Evolutionary conservation across 1,140 invertebrate genomes (phyloP), one percentile per base, ranked within the genome.

Genomic region (Coptotermes formosanus): DNA sequence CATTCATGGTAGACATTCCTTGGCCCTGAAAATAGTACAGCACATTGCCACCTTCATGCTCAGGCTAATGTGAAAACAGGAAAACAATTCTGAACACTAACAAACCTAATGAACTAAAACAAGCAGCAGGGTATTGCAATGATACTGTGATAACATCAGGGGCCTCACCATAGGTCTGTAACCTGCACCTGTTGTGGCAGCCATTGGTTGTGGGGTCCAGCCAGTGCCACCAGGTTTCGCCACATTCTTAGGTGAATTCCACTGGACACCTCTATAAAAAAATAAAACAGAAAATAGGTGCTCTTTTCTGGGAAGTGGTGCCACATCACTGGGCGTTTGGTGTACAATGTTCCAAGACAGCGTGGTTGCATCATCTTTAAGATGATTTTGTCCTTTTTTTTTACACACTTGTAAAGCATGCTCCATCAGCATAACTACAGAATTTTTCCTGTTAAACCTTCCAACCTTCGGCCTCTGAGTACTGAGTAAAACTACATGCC

Each of bases 191-290:
- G 96, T 97, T 82, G 96, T 97, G 85, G 95, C 95, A 88, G 96
- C 95, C 95, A 97, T 96, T 48, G 96, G 96, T 90, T 96, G 96
- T 82, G 96, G 96, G 88, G 94, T 95, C 96, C 96, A 97, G 86
- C 92, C 93, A n/a, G 92, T 89, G 45, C 91, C 91, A 88, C 95
- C 94, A 45, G 95, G 93, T 92, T 96, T 96, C 83, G 95, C 95
- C 85, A 94, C 92, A 91, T 96, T 96, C 92, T 96, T 96, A 83
- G 96, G 96, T 69, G 96, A 97, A 91, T 96, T 96, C 96, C 96
- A 97, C 91, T 97, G 96, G 92, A 97, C 93, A 85, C 93, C 93
- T 90, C 94, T 94, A 88, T 14, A 90, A 88, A 89, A 87, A 6
- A 75, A 30, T 21, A 55, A 55, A 55, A 21, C 52, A 75, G 64